Conservation (phyloP, 2,113 vertebrate genomes). For the Serinus canaria region DNA sequence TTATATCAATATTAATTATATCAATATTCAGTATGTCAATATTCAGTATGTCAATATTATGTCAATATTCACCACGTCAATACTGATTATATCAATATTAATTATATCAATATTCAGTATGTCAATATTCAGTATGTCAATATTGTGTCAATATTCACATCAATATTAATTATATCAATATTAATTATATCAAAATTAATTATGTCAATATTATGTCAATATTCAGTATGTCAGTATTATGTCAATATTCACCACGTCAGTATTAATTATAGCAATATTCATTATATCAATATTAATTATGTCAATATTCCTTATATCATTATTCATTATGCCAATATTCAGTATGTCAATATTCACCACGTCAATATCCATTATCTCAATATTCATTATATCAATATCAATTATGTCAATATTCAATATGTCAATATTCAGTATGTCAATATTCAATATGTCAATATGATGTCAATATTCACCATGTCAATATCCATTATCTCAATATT, state of each 20-base stretch:
- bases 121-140: neutral
- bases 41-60: neutral
- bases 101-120: neutral
- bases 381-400: neutral
- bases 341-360: too few relatives aligned
- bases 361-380: neutral
- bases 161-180: too few relatives aligned
- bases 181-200: too few relatives aligned
- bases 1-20: too few relatives aligned
- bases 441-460: neutral
- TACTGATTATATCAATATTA: neutral
- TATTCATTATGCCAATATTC: too few relatives aligned
- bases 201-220: neutral
- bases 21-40: too few relatives aligned
- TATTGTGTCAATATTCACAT: neutral
- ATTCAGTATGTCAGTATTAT: neutral
- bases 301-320: neutral
- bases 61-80: neutral
- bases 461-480: neutral
- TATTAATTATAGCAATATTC: too few relatives aligned
- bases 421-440: neutral
- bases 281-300: neutral
- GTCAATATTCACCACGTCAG: too few relatives aligned
- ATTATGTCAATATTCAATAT: neutral
- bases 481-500: neutral